Evolutionary conservation across 2,888 invertebrate species (phyloP), one percentile per base, ranked within the genome.

Genomic region (Hermaeophaga mercurialis): DNA sequence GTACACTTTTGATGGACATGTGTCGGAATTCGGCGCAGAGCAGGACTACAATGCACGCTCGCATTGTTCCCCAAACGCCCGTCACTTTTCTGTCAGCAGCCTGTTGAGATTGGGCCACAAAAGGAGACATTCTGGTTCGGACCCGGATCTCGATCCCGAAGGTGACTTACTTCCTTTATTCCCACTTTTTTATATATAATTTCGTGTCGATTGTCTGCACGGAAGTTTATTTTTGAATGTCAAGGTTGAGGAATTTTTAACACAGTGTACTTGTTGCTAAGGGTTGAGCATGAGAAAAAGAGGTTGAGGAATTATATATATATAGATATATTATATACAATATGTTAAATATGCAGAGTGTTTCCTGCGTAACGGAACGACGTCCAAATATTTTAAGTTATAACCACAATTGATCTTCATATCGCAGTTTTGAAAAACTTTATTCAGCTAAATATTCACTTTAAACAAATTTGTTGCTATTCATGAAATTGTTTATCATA

Each of bases 61-160:
- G 15, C 67, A 67, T 62, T 66, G 67, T 58, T 65, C 72, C 6
- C 67, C 70, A 36, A 77, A 77, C 59, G 68, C 73, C 9, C 68
- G 72, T 59, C 76, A 77, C 62, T 78, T 78, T 70, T 76, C 77
- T 33, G 78, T 78, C 56, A 76, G 70, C 61, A 78, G 73, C 68
- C 68, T 78, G 53, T 66, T 77, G 56, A 68, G 74, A 62, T 62
- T 77, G 52, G 72, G 71, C 43, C 71, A 72, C 49, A 75, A 75
- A 61, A 67, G 73, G 58, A 61, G 66, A 34, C 62, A 58, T 58
- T 70, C 73, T 7, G 72, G 73, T 52, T 65, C 63, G n/a, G 74
- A 74, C 58, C 69, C 64, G 11, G 73, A 74, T 54, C 65, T 62
- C 9, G 74, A 74, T 60, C 70, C 64, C 8, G 75, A 75, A 68